Evolutionary conservation across 1,140 invertebrate species (phyloP).

Genomic region (Plodia interpunctella): DNA sequence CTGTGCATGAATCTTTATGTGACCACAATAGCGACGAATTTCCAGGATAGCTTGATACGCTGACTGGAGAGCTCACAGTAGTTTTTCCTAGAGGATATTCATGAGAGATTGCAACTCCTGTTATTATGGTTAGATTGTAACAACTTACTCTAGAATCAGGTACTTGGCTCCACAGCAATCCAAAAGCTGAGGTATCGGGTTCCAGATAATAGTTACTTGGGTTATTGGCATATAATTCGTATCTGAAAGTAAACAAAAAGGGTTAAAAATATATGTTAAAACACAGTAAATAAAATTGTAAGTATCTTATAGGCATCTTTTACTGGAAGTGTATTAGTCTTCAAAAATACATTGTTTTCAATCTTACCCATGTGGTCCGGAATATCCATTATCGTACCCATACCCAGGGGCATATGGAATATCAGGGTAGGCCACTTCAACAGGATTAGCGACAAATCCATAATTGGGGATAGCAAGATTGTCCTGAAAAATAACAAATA

Average conservation of each 20-base stretch:
- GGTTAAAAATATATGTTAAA: not conserved
- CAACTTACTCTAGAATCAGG: constrained; percentile 51
- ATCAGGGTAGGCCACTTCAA: constrained; percentile 61
- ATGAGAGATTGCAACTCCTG: no score
- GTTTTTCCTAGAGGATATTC: no score
- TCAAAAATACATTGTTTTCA: not conserved
- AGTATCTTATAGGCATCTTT: no score
- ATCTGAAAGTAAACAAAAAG: constrained; percentile 39
- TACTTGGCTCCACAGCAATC: constrained; percentile 63
- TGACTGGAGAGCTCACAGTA: no score
- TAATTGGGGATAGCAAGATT: constrained; percentile 34
- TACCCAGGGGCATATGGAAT: constrained; percentile 64
- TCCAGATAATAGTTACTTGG: constrained; percentile 45
- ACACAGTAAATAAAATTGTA: not conserved
- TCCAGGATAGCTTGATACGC: no score
- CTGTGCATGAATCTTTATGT: no score
- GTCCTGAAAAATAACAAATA: constrained; percentile 43
- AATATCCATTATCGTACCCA: constrained; percentile 44
- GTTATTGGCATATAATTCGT: constrained; percentile 48
- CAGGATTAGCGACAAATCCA: constrained; percentile 32
- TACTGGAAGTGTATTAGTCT: no score
- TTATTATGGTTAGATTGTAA: not conserved
- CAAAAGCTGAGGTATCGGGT: constrained; percentile 51
- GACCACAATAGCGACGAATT: no score
- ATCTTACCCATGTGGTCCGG: constrained; percentile 37